phyloP scores from a whole-genome alignment of 2,113 vertebrate species.

The Setophaga coronata region DNA sequence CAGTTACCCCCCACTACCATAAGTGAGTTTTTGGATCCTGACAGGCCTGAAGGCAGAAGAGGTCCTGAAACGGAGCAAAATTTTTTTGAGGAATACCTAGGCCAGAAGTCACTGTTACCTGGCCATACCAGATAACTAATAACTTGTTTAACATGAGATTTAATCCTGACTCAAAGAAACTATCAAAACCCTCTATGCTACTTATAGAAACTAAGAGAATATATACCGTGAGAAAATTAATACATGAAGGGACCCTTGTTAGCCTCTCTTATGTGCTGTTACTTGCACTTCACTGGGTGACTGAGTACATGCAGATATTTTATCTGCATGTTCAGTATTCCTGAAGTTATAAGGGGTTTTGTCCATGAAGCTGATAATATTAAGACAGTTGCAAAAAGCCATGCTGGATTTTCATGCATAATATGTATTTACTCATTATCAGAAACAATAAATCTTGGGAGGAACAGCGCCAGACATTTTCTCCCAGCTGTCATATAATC shows the following conservation, averaged over 20 bases:
- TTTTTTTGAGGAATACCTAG: background rate
- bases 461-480: background rate
- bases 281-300: background rate
- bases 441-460: background rate
- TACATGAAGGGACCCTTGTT: background rate
- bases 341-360: background rate
- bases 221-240: background rate
- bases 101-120: background rate
- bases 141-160: background rate
- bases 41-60: background rate
- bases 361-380: background rate
- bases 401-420: background rate
- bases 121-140: background rate
- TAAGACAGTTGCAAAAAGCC: background rate
- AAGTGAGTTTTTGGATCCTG: background rate
- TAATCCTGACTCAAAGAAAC: background rate
- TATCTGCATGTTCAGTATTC: background rate
- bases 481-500: background rate
- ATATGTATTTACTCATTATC: slow-evolving; percentile 35
- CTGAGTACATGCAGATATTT: background rate
- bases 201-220: background rate
- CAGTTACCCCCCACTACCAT: background rate
- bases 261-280: background rate
- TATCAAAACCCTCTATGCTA: background rate
- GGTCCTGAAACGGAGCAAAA: background rate